A percentile compares a stretch with the other conserved stretches of the same genome.
Conservation (phyloP, 2,888 invertebrate species). For the Tinea pellionella region DNA sequence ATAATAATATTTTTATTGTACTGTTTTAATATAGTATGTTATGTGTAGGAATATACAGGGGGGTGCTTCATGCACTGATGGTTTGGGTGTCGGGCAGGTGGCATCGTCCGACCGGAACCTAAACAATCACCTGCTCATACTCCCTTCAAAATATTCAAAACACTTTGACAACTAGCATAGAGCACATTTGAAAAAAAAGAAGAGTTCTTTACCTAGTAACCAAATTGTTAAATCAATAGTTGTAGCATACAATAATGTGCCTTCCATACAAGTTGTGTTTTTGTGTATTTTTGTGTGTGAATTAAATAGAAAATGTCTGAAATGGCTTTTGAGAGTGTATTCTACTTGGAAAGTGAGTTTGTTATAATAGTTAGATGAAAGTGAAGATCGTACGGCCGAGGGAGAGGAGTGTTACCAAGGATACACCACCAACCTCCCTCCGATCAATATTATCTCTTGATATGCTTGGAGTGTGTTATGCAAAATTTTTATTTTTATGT, state of each 20-base stretch:
- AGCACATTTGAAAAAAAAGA: neutral
- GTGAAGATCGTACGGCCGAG: slow-evolving; percentile 27
- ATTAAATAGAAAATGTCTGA: slow-evolving; percentile 45
- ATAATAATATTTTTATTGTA: too few species aligned
- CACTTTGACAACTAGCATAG: neutral
- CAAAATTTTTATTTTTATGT: slow-evolving; percentile 29
- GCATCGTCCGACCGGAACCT: slow-evolving; percentile 42
- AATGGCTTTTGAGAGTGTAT: slow-evolving; percentile 65
- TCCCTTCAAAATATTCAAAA: slow-evolving; percentile 29
- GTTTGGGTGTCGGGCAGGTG: slow-evolving; percentile 46
- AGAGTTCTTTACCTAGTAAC: neutral
- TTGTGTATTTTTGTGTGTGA: neutral
- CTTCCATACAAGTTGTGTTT: neutral
- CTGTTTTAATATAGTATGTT: slow-evolving; percentile 9
- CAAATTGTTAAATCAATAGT: neutral
- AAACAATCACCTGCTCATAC: slow-evolving; percentile 46
- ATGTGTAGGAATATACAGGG: slow-evolving; percentile 5
- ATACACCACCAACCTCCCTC: slow-evolving; percentile 33
- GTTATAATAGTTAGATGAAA: slow-evolving; percentile 30
- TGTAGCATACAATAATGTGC: neutral
- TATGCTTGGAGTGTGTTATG: slow-evolving; percentile 54
- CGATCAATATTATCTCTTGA: slow-evolving; percentile 57
- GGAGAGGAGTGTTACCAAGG: slow-evolving; percentile 53
- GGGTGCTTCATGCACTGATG: slow-evolving; percentile 10
- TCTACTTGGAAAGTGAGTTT: slow-evolving; percentile 66